Percentiles rank a stretch among this genome's conserved stretches.
Conservation (phyloP, 2,888 invertebrate genomes). For the Chaitophorus viminalis region DNA sequence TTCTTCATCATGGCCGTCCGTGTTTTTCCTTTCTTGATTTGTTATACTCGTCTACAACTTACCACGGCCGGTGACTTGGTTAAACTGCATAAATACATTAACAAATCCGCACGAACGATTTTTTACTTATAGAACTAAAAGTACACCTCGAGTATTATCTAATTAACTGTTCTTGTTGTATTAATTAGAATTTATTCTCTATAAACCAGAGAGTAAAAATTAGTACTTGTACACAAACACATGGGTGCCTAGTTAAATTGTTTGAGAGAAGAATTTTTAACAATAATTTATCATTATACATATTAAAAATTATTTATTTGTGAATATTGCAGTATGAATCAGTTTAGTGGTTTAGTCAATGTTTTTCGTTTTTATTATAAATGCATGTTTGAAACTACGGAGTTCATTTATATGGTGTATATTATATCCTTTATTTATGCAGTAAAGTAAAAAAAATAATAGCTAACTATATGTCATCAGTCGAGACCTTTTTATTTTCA, state of each 20-base stretch:
- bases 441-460: background rate
- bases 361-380: too few species aligned
- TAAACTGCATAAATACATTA: background rate
- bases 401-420: too few species aligned
- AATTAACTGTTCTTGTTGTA: background rate
- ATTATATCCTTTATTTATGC: too few species aligned
- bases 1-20: constrained; percentile 46
- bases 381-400: too few species aligned
- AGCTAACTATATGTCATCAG: background rate
- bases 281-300: too few species aligned
- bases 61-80: constrained; percentile 35
- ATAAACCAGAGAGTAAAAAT: background rate
- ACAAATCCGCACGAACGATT: background rate
- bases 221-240: background rate
- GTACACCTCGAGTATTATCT: background rate
- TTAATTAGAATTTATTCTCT: background rate
- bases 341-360: too few species aligned
- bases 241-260: too few species aligned
- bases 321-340: too few species aligned
- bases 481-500: background rate
- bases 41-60: constrained; percentile 41
- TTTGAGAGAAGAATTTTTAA: too few species aligned
- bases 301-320: too few species aligned
- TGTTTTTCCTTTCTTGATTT: constrained; percentile 52
- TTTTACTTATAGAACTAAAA: background rate